Percentiles rank a stretch among this genome's conserved stretches.
Evolutionary conservation across 2,797 vertebrate genomes (phyloP).

Genomic region (Florisuga fusca): DNA sequence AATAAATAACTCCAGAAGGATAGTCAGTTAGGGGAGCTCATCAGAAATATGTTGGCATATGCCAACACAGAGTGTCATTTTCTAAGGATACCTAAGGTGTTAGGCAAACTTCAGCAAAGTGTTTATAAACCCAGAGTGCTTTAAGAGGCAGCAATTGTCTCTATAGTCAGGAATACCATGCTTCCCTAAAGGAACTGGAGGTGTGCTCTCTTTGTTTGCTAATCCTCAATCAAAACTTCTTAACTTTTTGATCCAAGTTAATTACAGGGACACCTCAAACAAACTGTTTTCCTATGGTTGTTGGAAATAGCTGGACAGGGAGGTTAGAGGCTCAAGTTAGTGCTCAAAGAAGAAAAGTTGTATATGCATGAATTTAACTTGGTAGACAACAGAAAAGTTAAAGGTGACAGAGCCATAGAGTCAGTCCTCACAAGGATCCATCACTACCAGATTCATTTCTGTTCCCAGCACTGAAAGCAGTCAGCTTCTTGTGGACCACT

Average conservation of each 20-base stretch:
- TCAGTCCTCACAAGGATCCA: not conserved
- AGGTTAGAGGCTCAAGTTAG: not conserved
- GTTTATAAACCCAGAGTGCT: conserved; percentile 17
- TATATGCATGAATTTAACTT: not conserved
- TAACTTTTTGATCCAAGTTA: not conserved
- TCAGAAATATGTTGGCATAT: conserved; percentile 26
- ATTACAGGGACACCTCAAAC: not conserved
- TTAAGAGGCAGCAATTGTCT: not conserved
- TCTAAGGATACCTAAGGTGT: conserved; percentile 22
- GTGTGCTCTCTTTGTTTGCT: not conserved
- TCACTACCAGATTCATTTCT: not conserved
- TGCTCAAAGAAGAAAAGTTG: not conserved
- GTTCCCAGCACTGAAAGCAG: not conserved
- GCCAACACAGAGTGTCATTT: conserved; percentile 6
- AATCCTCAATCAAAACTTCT: not conserved
- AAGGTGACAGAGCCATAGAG: not conserved
- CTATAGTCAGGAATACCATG: not conserved
- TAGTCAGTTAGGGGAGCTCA: not conserved
- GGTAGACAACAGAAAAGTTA: not conserved
- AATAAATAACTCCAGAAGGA: conserved; percentile 55
- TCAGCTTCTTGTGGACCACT: not conserved
- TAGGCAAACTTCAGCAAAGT: not conserved
- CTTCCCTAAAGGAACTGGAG: not conserved
- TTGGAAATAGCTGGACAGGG: not conserved
- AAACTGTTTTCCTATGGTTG: not conserved